These are phyloP conservation scores for Drosophila infuscata DNA, from an alignment of 2,888 invertebrate species.

Conservation along the genomic window DNA sequence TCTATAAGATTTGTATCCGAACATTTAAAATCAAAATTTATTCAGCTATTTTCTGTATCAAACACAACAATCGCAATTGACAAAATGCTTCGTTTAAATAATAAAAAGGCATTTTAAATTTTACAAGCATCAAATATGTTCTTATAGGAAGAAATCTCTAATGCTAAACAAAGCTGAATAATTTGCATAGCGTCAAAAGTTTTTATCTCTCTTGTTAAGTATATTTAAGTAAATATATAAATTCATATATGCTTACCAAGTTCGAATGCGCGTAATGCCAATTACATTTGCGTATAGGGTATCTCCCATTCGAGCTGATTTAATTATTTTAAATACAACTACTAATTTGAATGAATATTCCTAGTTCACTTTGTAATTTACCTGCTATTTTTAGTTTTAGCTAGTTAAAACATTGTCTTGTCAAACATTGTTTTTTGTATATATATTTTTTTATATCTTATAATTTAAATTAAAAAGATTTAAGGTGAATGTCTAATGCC, in stretches of 20 bases:
- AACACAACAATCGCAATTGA: background rate
- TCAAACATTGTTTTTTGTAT: background rate
- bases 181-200: background rate
- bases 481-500: background rate
- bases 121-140: background rate
- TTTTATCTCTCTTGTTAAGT: background rate
- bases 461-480: background rate
- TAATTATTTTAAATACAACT: background rate
- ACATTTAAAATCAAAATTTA: background rate
- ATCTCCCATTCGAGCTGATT: background rate
- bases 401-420: background rate
- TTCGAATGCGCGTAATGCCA: background rate
- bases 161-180: background rate
- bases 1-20: background rate
- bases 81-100: background rate
- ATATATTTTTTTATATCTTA: background rate
- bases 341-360: background rate
- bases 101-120: no score
- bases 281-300: background rate
- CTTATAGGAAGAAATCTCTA: background rate
- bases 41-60: background rate
- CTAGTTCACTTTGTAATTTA: background rate
- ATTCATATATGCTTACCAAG: background rate
- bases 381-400: background rate
- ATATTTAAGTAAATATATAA: background rate